These are phyloP conservation scores for Thermophis baileyi DNA, from an alignment of 2,113 vertebrate species.

Conservation along the genomic window DNA sequence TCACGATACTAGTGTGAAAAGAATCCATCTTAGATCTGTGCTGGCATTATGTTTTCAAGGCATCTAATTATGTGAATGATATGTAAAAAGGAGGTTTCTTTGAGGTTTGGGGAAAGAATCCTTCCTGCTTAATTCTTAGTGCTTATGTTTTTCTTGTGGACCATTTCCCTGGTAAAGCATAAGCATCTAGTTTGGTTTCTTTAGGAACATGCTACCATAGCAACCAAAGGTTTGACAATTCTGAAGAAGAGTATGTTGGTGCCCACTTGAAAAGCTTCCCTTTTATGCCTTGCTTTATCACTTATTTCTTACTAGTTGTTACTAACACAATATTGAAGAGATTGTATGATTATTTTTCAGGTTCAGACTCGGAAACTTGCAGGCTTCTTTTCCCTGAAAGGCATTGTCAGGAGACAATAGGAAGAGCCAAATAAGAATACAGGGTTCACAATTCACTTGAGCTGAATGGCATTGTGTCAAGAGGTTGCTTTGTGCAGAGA, in stretches of 20 bases:
- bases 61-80: slow-evolving; percentile 3
- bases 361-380: not conserved
- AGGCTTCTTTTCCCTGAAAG: not conserved
- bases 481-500: not conserved
- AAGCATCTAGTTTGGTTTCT: slow-evolving; percentile 63
- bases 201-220: slow-evolving; percentile 69
- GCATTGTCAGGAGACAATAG: not conserved
- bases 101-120: slow-evolving; percentile 21
- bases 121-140: slow-evolving; percentile 53
- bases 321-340: not conserved
- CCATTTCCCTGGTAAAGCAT: slow-evolving; percentile 43
- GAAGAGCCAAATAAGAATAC: not conserved
- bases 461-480: not conserved
- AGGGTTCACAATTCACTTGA: not conserved
- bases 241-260: slow-evolving; percentile 31
- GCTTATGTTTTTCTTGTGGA: slow-evolving; percentile 50
- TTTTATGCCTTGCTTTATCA: not conserved
- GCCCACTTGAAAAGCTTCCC: slow-evolving; percentile 5
- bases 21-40: not conserved
- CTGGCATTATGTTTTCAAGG: not conserved
- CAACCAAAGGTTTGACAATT: slow-evolving; percentile 54
- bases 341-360: not conserved
- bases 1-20: not conserved
- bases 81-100: slow-evolving; percentile 26
- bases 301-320: slow-evolving; percentile 2